Evolutionary conservation across 2,797 vertebrate species (phyloP).

Genomic region (Alouatta caraya): DNA sequence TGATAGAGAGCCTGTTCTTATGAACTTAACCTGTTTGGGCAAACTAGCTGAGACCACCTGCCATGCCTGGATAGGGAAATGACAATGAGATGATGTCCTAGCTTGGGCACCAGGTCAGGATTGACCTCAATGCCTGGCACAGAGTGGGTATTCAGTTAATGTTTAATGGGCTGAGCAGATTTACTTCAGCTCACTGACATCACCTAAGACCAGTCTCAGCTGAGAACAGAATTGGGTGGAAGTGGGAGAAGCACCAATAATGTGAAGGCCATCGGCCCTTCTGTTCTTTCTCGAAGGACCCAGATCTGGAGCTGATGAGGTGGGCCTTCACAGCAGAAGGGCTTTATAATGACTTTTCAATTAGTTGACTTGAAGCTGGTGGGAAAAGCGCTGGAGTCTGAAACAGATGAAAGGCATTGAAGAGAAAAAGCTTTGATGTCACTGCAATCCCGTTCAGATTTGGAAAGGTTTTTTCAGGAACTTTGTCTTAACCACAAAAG

Average conservation of each 20-base stretch:
- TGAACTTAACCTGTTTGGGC: background rate
- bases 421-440: conserved; percentile 82
- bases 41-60: background rate
- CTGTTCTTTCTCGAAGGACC: background rate
- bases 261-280: background rate
- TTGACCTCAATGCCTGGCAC: background rate
- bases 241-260: background rate
- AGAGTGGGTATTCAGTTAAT: background rate
- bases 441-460: conserved; percentile 81
- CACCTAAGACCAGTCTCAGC: background rate
- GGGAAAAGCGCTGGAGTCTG: conserved; percentile 77
- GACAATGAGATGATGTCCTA: background rate
- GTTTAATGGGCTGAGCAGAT: background rate
- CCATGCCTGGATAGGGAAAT: background rate
- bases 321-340: conserved; percentile 73
- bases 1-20: background rate
- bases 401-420: conserved; percentile 81
- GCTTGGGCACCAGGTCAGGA: background rate
- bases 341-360: conserved; percentile 83
- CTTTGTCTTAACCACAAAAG: conserved; percentile 79
- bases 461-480: conserved; percentile 62
- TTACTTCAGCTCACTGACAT: background rate
- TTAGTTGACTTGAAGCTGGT: conserved; percentile 81
- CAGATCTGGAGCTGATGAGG: background rate
- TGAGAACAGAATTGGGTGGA: background rate